Conservation (phyloP, 2,888 invertebrate genomes). For the Machimus rusticus region DNA sequence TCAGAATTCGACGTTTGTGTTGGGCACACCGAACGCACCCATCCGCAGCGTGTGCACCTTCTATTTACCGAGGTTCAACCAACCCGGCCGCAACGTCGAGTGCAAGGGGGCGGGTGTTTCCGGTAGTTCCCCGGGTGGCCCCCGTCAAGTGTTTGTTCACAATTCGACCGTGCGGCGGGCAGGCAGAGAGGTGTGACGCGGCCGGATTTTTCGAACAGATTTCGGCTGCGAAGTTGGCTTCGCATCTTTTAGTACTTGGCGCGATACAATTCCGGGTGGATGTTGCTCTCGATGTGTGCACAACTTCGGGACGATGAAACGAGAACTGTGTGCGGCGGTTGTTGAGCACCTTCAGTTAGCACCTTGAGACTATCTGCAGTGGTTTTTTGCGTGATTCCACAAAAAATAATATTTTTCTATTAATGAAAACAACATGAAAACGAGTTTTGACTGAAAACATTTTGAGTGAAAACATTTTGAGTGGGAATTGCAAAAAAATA, state of each 20-base stretch:
- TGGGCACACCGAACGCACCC: background rate
- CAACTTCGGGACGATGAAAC: background rate
- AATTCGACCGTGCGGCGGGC: background rate
- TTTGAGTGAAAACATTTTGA: conserved; percentile 43
- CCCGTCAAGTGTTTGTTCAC: conserved; percentile 15
- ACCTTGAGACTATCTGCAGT: conserved; percentile 21
- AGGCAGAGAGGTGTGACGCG: conserved; percentile 12
- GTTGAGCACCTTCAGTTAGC: background rate
- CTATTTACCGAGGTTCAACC: conserved; percentile 18
- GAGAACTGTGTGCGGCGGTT: background rate
- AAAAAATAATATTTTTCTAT: conserved; percentile 48
- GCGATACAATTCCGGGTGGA: conserved; percentile 62
- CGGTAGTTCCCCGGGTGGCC: background rate
- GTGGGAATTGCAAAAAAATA: conserved; percentile 27
- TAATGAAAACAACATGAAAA: conserved; percentile 47
- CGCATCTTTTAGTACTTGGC: conserved; percentile 59
- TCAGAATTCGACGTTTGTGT: background rate
- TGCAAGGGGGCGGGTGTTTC: conserved; percentile 35
- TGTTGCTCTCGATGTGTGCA: conserved; percentile 47
- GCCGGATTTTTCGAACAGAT: background rate
- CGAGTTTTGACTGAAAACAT: conserved; percentile 48
- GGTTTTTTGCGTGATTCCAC: conserved; percentile 43
- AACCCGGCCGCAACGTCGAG: background rate
- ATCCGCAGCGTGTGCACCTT: conserved; percentile 2
- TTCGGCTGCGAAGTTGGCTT: background rate